Evolutionary conservation across 2,797 vertebrate species (phyloP).

Genomic region (Eulemur rubriventer): DNA sequence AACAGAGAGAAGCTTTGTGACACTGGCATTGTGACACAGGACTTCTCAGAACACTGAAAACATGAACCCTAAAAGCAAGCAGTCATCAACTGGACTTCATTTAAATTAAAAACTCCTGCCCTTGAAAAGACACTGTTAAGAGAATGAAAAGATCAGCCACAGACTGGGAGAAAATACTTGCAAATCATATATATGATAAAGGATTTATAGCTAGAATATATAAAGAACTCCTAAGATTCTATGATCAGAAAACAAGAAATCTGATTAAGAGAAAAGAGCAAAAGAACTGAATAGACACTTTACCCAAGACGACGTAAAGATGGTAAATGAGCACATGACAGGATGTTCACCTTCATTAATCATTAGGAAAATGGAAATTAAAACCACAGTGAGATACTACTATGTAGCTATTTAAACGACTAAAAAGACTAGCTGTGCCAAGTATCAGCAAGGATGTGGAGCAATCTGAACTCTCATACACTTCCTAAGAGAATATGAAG

Average conservation of each 20-base stretch:
- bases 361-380: neutral
- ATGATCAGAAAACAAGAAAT: neutral
- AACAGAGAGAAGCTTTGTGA: neutral
- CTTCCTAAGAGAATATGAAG: neutral
- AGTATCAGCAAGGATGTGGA: neutral
- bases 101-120: neutral
- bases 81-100: neutral
- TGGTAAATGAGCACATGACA: neutral
- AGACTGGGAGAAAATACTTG: neutral
- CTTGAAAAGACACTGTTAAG: neutral
- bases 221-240: neutral
- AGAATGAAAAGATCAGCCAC: neutral
- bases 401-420: neutral
- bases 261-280: neutral
- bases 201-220: neutral
- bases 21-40: neutral
- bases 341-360: neutral
- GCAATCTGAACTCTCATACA: neutral
- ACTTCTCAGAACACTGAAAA: neutral
- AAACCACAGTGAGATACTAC: neutral
- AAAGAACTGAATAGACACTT: neutral
- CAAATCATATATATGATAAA: neutral
- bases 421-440: neutral
- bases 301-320: neutral
- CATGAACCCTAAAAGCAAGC: neutral